These are phyloP conservation scores for Cheirogaleus major DNA, from an alignment of 2,797 vertebrate genomes.

Conservation along the genomic window DNA sequence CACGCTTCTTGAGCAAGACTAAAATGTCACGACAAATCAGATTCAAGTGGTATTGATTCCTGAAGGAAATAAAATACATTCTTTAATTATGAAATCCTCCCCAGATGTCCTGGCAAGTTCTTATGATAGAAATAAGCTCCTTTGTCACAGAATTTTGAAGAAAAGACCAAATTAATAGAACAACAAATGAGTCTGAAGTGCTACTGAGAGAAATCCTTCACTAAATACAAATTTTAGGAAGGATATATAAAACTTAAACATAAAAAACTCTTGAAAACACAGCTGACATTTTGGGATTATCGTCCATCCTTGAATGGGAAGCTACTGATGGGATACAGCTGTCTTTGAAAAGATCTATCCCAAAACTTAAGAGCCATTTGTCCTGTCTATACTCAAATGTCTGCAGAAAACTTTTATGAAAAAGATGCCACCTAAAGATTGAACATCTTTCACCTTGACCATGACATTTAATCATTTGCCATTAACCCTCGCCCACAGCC, in stretches of 20 bases:
- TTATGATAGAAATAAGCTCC: background rate
- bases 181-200: background rate
- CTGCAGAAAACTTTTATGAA: background rate
- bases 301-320: background rate
- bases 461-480: background rate
- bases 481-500: background rate
- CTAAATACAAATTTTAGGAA: background rate
- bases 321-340: background rate
- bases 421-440: background rate
- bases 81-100: constrained; percentile 50
- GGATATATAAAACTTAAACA: background rate
- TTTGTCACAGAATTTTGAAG: constrained; percentile 5
- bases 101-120: constrained; percentile 43
- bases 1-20: background rate
- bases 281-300: background rate
- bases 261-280: background rate
- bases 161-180: background rate
- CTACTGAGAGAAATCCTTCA: background rate
- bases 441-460: background rate
- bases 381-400: background rate
- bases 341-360: background rate
- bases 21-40: constrained; percentile 46
- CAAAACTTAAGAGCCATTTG: background rate
- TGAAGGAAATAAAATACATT: constrained; percentile 57
- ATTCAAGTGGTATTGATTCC: constrained; percentile 8